phyloP scores from a whole-genome alignment of 2,797 vertebrate genomes.

The Sebastes aleutianus region DNA sequence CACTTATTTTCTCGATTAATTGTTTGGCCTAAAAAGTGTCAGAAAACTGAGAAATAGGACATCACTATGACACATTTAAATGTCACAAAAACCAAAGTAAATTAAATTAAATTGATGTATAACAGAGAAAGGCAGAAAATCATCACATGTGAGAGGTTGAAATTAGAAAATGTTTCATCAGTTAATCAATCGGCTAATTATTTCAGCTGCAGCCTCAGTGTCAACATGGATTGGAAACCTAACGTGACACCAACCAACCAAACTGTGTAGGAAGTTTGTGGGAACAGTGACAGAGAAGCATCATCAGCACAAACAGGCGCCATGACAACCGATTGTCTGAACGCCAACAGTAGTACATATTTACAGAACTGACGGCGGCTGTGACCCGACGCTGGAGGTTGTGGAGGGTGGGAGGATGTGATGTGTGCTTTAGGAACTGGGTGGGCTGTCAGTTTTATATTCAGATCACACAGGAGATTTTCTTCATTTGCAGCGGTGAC shows the following conservation, averaged over 20 bases:
- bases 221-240: not conserved
- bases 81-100: too few species aligned
- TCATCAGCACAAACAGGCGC: not conserved
- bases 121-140: too few species aligned
- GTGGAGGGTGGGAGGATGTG: not conserved
- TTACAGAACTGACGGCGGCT: constrained; percentile 1
- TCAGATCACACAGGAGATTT: not conserved
- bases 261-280: not conserved
- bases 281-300: not conserved
- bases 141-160: too few species aligned
- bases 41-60: too few species aligned
- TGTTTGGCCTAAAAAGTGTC: not conserved
- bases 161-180: too few species aligned
- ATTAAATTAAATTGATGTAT: too few species aligned
- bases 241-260: not conserved
- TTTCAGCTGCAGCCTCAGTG: too few species aligned
- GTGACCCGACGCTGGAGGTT: constrained; percentile 17
- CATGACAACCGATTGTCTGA: constrained; percentile 3
- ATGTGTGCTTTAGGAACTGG: not conserved
- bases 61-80: too few species aligned
- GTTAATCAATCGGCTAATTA: too few species aligned
- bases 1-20: not conserved
- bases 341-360: not conserved
- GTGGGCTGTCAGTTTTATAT: not conserved
- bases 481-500: not conserved